These are phyloP conservation scores for Thaleichthys pacificus DNA, from an alignment of 2,797 vertebrate species.

Conservation along the genomic window DNA sequence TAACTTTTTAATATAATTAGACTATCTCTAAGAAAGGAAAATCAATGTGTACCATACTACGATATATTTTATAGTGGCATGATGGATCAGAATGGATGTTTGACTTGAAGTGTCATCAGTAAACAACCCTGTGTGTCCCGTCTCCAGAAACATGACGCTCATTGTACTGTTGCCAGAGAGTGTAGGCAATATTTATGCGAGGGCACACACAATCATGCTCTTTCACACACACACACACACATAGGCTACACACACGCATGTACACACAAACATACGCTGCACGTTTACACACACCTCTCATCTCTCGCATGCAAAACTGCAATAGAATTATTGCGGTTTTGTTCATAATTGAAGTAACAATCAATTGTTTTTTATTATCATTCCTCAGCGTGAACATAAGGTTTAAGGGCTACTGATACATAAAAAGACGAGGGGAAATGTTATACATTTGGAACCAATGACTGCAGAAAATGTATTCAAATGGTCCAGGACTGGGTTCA, in stretches of 20 bases:
- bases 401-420: conserved; percentile 3
- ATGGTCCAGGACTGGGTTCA: conserved; percentile 2
- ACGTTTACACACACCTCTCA: background rate
- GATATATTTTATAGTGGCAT: background rate
- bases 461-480: background rate
- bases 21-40: background rate
- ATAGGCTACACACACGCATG: background rate
- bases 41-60: background rate
- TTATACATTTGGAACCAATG: background rate
- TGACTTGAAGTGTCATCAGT: background rate
- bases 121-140: background rate
- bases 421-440: background rate
- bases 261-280: background rate
- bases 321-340: too few species aligned
- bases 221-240: background rate
- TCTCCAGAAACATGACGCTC: background rate
- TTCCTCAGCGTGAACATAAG: background rate
- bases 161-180: background rate
- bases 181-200: background rate
- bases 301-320: too few species aligned
- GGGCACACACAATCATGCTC: background rate
- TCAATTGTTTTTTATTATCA: background rate
- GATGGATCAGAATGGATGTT: background rate
- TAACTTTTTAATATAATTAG: background rate
- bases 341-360: too few species aligned